phyloP scores from a whole-genome alignment of 2,113 vertebrate genomes.

The Vulpes ferrilata region DNA sequence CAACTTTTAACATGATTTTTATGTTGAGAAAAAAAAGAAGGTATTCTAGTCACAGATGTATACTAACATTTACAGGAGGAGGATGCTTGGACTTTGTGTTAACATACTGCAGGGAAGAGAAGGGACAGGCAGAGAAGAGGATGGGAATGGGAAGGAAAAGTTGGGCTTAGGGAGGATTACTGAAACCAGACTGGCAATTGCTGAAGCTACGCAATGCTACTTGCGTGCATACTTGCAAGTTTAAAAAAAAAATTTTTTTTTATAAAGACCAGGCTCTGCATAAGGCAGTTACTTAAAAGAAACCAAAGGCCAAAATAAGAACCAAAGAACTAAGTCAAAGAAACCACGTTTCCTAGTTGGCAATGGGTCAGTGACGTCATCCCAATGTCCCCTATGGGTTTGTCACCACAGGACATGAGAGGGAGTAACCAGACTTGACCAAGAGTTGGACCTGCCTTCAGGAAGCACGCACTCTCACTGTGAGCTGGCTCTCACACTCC shows the following conservation, averaged over 20 bases:
- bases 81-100: not conserved
- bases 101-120: not conserved
- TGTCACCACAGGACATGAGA: not conserved
- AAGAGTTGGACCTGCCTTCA: not conserved
- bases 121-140: not conserved
- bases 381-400: not conserved
- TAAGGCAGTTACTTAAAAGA: not conserved
- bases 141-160: not conserved
- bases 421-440: not conserved
- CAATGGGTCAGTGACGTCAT: not conserved
- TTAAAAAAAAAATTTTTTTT: not conserved
- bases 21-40: not conserved
- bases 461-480: not conserved
- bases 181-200: not conserved
- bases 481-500: not conserved
- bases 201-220: not conserved
- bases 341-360: not conserved
- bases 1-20: not conserved
- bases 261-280: not conserved
- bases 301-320: conserved; percentile 51
- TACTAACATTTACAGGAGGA: not conserved
- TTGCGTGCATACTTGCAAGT: not conserved
- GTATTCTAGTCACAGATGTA: not conserved
- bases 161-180: not conserved
- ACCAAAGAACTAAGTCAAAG: not conserved